These are phyloP conservation scores for Drosophila sucinea DNA, from an alignment of 1,140 invertebrate genomes.

Conservation along the genomic window DNA sequence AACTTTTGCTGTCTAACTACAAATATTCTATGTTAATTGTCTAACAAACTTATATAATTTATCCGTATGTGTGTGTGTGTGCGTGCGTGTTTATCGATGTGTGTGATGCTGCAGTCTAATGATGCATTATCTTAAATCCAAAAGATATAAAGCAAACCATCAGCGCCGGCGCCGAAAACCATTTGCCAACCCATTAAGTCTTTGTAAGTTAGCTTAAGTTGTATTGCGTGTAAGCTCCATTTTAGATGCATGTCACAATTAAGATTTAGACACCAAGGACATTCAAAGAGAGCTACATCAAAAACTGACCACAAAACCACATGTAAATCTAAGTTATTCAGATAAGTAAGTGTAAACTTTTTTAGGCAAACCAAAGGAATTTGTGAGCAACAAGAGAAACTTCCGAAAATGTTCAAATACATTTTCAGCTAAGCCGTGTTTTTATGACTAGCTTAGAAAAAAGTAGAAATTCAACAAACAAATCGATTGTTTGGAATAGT, in stretches of 20 bases:
- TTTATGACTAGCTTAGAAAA: neutral
- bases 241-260: slow-evolving; percentile 54
- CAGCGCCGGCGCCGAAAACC: slow-evolving; percentile 24
- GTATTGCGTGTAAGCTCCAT: slow-evolving; percentile 45
- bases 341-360: neutral
- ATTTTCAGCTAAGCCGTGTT: too few species aligned
- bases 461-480: too few species aligned
- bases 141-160: slow-evolving; percentile 22
- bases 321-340: neutral
- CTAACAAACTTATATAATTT: slow-evolving; percentile 41
- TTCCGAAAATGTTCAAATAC: neutral
- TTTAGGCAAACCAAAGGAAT: neutral
- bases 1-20: slow-evolving; percentile 31
- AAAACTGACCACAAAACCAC: slow-evolving; percentile 1
- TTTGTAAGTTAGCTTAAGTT: slow-evolving; percentile 66
- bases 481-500: neutral
- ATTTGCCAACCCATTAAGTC: slow-evolving; percentile 54
- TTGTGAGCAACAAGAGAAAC: neutral
- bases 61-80: slow-evolving; percentile 39
- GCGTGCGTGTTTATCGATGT: slow-evolving; percentile 44
- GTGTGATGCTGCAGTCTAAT: slow-evolving; percentile 16
- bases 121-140: slow-evolving; percentile 5
- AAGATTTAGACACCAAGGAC: slow-evolving; percentile 11
- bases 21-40: slow-evolving; percentile 42
- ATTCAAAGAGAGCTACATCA: slow-evolving; percentile 16